Conservation (phyloP, 2,113 vertebrate genomes). For the Eptatretus burgeri region DNA sequence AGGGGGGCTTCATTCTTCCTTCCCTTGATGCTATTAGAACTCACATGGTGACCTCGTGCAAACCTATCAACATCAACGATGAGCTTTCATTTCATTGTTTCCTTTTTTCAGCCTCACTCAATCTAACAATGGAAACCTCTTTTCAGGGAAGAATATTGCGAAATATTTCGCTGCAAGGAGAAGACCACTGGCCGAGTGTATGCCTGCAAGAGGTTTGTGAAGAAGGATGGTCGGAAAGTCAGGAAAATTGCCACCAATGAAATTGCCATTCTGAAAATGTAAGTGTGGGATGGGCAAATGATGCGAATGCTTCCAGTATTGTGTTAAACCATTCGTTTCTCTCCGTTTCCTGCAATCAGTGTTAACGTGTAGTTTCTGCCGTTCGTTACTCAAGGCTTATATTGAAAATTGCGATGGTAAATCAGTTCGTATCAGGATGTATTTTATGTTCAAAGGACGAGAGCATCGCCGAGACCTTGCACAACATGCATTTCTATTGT, state of each 20-base stretch:
- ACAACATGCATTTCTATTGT: no score
- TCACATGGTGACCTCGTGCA: no score
- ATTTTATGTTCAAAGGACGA: background rate
- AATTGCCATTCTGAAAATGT: constrained; percentile 92
- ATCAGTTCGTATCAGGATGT: background rate
- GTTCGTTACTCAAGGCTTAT: background rate
- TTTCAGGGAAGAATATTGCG: constrained; percentile 85
- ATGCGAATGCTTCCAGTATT: no score
- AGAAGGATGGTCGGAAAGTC: constrained; percentile 79
- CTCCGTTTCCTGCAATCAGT: background rate
- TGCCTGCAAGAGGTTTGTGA: constrained; percentile 91
- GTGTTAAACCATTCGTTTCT: background rate
- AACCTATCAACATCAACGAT: no score
- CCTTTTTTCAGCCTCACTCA: no score
- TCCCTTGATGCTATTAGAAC: no score
- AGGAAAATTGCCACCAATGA: constrained; percentile 90
- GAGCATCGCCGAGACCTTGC: background rate
- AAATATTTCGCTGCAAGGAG: constrained; percentile 92
- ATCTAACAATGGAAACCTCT: no score
- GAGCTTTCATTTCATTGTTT: no score
- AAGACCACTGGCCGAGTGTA: constrained; percentile 62
- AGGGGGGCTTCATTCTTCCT: no score
- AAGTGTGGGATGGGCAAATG: constrained; percentile 15
- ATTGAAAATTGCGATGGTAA: background rate
- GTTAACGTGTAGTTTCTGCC: background rate